Conservation (phyloP, 2,888 invertebrate species). For the Callimorpha dominula region DNA sequence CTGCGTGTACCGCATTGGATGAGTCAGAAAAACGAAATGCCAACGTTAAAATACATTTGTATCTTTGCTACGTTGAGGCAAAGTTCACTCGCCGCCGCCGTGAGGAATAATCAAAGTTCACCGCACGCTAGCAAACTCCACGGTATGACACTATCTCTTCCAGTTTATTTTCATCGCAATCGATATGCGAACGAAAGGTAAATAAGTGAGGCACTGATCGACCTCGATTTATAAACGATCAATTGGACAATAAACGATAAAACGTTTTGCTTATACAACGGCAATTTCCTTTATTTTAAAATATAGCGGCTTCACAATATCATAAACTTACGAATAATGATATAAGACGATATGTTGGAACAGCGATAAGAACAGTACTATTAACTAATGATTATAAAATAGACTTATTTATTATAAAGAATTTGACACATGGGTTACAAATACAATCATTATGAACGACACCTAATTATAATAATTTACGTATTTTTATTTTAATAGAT, state of each 20-base stretch:
- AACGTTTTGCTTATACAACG: slow-evolving; percentile 85
- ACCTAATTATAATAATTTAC: slow-evolving; percentile 64
- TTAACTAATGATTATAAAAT: slow-evolving; percentile 75
- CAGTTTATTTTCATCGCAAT: slow-evolving; percentile 83
- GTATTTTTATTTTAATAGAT: slow-evolving; percentile 68
- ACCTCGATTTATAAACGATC: slow-evolving; percentile 75
- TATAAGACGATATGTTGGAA: slow-evolving; percentile 86
- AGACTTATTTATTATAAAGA: slow-evolving; percentile 72
- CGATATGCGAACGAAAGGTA: slow-evolving; percentile 75
- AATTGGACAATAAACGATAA: slow-evolving; percentile 83
- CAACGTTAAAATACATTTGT: slow-evolving; percentile 68
- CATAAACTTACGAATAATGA: slow-evolving; percentile 81
- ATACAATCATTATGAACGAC: slow-evolving; percentile 68
- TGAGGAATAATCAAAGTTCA: slow-evolving; percentile 61
- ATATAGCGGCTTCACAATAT: slow-evolving; percentile 86
- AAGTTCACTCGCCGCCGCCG: slow-evolving; percentile 36
- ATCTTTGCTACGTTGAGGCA: slow-evolving; percentile 48
- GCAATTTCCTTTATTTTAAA: slow-evolving; percentile 87
- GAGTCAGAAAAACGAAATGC: slow-evolving; percentile 82
- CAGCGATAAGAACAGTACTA: slow-evolving; percentile 84
- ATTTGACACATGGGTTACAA: slow-evolving; percentile 84
- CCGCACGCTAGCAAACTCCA: slow-evolving; percentile 81
- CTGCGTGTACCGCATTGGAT: slow-evolving; percentile 80
- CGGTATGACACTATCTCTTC: slow-evolving; percentile 83
- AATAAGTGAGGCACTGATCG: slow-evolving; percentile 76